Percentiles rank a stretch among this genome's conserved stretches.
These are phyloP conservation scores for Bombus pascuorum DNA, from an alignment of 1,140 invertebrate genomes.

Conservation along the genomic window DNA sequence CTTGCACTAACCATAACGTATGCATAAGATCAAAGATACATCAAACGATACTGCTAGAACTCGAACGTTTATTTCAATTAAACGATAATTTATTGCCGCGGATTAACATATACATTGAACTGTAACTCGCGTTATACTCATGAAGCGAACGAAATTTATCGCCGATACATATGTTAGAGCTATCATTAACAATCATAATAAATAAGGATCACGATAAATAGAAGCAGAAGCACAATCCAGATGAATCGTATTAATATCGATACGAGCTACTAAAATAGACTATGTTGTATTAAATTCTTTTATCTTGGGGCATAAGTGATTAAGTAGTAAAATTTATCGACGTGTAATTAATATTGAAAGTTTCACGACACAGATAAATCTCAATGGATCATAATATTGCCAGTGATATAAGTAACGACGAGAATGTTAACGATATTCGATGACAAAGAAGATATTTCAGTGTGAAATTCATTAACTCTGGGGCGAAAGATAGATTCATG, in stretches of 20 bases:
- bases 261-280: background rate
- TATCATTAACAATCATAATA: conserved; percentile 8
- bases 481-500: background rate
- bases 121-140: background rate
- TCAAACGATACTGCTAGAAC: background rate
- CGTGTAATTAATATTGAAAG: background rate
- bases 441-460: background rate
- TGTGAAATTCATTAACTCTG: background rate
- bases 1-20: background rate
- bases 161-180: background rate
- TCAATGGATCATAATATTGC: background rate
- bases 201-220: background rate
- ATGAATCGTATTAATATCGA: background rate
- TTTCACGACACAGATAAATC: background rate
- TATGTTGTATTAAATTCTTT: background rate
- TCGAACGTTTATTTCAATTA: conserved; percentile 25
- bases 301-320: background rate
- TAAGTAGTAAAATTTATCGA: background rate
- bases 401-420: background rate
- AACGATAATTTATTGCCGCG: background rate
- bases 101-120: background rate
- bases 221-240: background rate
- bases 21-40: background rate
- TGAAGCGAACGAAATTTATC: conserved; percentile 1
- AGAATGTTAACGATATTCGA: background rate